Evolutionary conservation across 2,888 invertebrate species (phyloP).

Genomic region (Dryomyza anilis): DNA sequence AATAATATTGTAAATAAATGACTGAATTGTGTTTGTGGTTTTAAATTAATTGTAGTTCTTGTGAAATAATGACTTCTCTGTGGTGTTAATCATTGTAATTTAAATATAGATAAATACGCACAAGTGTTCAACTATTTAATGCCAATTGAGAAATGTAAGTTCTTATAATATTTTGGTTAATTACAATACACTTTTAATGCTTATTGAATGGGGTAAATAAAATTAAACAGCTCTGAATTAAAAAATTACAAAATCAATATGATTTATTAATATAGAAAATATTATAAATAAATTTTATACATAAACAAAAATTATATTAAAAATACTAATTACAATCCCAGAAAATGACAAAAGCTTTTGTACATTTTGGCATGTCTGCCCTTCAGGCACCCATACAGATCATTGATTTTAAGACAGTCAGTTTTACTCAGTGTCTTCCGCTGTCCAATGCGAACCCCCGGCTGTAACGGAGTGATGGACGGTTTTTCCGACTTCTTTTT

Average conservation of each 20-base stretch:
- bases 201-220: too few species aligned
- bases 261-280: slow-evolving; percentile 40
- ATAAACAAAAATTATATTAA: not conserved
- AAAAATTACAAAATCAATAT: slow-evolving; percentile 48
- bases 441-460: slow-evolving; percentile 67
- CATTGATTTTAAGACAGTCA: slow-evolving; percentile 72
- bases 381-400: slow-evolving; percentile 67
- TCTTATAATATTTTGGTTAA: too few species aligned
- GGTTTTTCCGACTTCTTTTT: slow-evolving; percentile 66
- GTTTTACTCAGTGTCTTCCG: slow-evolving; percentile 69
- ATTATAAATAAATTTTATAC: slow-evolving; percentile 1
- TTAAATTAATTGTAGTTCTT: too few species aligned
- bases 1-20: too few species aligned
- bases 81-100: too few species aligned
- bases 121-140: too few species aligned
- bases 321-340: slow-evolving; percentile 47
- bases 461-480: slow-evolving; percentile 67
- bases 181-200: too few species aligned
- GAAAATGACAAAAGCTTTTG: slow-evolving; percentile 50
- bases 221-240: too few species aligned
- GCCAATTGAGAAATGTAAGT: too few species aligned
- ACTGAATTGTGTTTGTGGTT: too few species aligned
- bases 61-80: too few species aligned
- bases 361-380: slow-evolving; percentile 57
- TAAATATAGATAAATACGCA: too few species aligned